A percentile compares a stretch with the other conserved stretches of the same genome.
These are phyloP conservation scores for Toxotes chatareus DNA, from an alignment of 2,113 vertebrate species.

Conservation along the genomic window DNA sequence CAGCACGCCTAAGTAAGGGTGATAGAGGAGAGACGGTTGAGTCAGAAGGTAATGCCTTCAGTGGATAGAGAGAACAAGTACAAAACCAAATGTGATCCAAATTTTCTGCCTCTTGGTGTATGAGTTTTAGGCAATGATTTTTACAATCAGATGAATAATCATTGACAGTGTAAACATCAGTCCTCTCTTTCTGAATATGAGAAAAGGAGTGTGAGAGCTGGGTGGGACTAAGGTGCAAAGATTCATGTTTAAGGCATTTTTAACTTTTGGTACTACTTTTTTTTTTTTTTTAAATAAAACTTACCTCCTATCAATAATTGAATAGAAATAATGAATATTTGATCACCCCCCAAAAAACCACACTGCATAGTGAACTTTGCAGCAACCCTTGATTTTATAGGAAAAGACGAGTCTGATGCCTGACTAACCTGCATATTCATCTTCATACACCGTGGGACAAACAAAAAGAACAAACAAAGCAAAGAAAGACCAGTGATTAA, in stretches of 20 bases:
- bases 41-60: slow-evolving; percentile 6
- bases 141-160: slow-evolving; percentile 2
- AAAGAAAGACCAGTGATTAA: slow-evolving; percentile 75
- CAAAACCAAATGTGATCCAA: slow-evolving; percentile 13
- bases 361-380: slow-evolving; percentile 33
- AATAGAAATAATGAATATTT: not conserved
- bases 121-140: not conserved
- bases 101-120: slow-evolving; percentile 7
- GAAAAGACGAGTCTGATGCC: slow-evolving; percentile 60
- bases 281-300: not conserved
- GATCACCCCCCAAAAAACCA: slow-evolving; percentile 9
- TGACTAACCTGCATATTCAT: slow-evolving; percentile 81
- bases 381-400: slow-evolving; percentile 34
- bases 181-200: slow-evolving; percentile 13
- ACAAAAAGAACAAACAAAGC: slow-evolving; percentile 73
- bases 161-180: slow-evolving; percentile 5
- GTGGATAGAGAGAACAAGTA: slow-evolving; percentile 8
- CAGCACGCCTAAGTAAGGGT: slow-evolving; percentile 89
- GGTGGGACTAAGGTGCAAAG: not conserved
- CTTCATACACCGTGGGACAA: slow-evolving; percentile 76
- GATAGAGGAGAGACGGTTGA: not conserved
- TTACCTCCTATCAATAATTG: not conserved
- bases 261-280: not conserved
- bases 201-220: not conserved
- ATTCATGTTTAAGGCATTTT: not conserved